These are phyloP conservation scores for Patella pellucida DNA, from an alignment of 2,888 invertebrate genomes.

Conservation along the genomic window DNA sequence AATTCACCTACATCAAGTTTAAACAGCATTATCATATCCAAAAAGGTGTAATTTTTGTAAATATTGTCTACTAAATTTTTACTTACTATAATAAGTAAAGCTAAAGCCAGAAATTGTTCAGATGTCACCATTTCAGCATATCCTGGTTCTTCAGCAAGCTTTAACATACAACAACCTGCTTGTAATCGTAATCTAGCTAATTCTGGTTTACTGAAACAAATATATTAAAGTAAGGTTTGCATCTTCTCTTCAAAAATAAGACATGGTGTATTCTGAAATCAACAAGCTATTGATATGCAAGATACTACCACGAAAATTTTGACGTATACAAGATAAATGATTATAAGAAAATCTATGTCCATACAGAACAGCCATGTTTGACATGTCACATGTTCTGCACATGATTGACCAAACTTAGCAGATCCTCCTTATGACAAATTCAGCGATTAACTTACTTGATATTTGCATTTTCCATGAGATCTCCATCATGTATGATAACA, in stretches of 20 bases:
- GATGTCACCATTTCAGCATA: conserved; percentile 95
- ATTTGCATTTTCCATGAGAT: conserved; percentile 77
- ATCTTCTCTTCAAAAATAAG: too few species aligned
- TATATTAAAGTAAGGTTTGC: neutral
- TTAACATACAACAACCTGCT: conserved; percentile 95
- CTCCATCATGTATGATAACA: conserved; percentile 92
- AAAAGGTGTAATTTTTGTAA: too few species aligned
- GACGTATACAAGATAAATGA: neutral
- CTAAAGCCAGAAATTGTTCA: conserved; percentile 94
- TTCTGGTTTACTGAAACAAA: conserved; percentile 75
- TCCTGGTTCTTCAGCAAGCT: conserved; percentile 96
- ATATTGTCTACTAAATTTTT: neutral
- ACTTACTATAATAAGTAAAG: conserved; percentile 88
- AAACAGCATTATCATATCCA: too few species aligned
- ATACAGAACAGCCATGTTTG: neutral
- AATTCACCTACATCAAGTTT: too few species aligned
- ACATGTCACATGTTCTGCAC: too few species aligned
- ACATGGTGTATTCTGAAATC: too few species aligned
- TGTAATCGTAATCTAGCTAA: conserved; percentile 93
- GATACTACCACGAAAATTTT: neutral
- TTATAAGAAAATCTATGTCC: neutral
- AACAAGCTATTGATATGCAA: neutral
- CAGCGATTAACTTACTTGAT: conserved; percentile 69
- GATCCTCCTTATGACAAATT: too few species aligned
- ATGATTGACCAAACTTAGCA: too few species aligned